phyloP scores from a whole-genome alignment of 2,113 vertebrate species.

The Carassius gibelio region DNA sequence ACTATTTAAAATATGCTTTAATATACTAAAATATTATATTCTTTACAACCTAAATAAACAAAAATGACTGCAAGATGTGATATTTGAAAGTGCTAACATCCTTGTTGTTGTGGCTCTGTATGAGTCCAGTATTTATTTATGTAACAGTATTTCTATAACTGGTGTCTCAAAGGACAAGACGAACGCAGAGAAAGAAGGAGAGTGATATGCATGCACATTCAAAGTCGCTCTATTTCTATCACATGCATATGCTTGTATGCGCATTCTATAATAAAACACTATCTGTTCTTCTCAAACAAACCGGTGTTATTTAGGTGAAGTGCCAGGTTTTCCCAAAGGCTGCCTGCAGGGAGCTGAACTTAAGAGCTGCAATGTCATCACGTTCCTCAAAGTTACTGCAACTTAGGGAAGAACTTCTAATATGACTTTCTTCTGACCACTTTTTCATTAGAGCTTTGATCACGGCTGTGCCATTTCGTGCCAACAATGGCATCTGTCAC shows the following conservation, averaged over 20 bases:
- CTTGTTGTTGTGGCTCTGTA: background rate
- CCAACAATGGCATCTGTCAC: background rate
- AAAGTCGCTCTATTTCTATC: slow-evolving; percentile 19
- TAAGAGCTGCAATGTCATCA: slow-evolving; percentile 24
- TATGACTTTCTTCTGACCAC: background rate
- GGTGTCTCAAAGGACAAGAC: slow-evolving; percentile 4
- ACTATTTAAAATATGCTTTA: background rate
- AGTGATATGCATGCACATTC: background rate
- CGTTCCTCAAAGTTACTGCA: background rate
- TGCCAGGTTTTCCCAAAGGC: slow-evolving; percentile 16
- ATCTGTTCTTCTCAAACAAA: background rate
- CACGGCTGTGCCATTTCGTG: background rate
- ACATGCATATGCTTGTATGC: background rate
- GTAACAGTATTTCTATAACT: background rate
- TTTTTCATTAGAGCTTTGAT: slow-evolving; percentile 16
- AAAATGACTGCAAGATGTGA: background rate
- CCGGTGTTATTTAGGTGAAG: background rate
- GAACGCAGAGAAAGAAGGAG: background rate
- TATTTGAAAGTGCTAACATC: background rate
- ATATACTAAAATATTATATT: background rate
- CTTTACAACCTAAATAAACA: background rate
- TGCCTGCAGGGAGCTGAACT: slow-evolving; percentile 23
- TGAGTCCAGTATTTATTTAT: background rate
- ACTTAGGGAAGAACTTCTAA: background rate
- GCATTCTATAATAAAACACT: slow-evolving; percentile 27